phyloP scores from a whole-genome alignment of 2,888 invertebrate genomes.

The Elgonia sp. region DNA sequence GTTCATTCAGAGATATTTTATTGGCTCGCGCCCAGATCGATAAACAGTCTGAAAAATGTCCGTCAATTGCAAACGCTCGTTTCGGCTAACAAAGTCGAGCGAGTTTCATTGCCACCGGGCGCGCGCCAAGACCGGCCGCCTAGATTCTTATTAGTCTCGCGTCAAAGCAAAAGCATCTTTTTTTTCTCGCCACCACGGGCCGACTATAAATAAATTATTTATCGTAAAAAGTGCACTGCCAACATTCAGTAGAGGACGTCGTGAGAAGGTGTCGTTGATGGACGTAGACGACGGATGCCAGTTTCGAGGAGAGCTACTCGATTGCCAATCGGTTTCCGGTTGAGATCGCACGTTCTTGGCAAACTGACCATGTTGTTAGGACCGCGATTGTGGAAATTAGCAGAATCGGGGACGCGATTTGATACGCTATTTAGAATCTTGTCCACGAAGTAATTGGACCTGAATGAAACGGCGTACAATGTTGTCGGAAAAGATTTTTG shows the following conservation, averaged over 20 bases:
- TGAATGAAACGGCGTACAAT: neutral
- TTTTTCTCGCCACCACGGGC: slow-evolving; percentile 61
- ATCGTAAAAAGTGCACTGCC: slow-evolving; percentile 74
- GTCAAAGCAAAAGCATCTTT: slow-evolving; percentile 76
- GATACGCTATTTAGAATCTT: neutral
- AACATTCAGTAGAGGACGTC: slow-evolving; percentile 74
- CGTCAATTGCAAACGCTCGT: slow-evolving; percentile 63
- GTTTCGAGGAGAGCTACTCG: slow-evolving; percentile 85
- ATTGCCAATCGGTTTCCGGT: slow-evolving; percentile 85
- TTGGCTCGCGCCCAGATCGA: slow-evolving; percentile 58
- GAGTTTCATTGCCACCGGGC: slow-evolving; percentile 68
- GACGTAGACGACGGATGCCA: slow-evolving; percentile 76
- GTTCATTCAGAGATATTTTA: slow-evolving; percentile 65
- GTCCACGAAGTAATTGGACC: neutral
- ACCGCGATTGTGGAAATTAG: slow-evolving; percentile 47
- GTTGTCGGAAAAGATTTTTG: neutral
- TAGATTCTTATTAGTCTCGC: slow-evolving; percentile 76
- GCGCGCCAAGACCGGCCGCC: slow-evolving; percentile 68
- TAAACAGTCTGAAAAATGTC: slow-evolving; percentile 62
- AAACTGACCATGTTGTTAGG: slow-evolving; percentile 28
- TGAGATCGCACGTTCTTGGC: slow-evolving; percentile 76
- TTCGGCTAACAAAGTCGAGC: slow-evolving; percentile 36
- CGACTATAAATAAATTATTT: slow-evolving; percentile 77
- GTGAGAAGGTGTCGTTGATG: slow-evolving; percentile 67
- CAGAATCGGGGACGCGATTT: slow-evolving; percentile 50